Evolutionary conservation across 2,797 vertebrate species (phyloP), one percentile per base, ranked within the genome.

Genomic region (Urosaurus nigricauda): DNA sequence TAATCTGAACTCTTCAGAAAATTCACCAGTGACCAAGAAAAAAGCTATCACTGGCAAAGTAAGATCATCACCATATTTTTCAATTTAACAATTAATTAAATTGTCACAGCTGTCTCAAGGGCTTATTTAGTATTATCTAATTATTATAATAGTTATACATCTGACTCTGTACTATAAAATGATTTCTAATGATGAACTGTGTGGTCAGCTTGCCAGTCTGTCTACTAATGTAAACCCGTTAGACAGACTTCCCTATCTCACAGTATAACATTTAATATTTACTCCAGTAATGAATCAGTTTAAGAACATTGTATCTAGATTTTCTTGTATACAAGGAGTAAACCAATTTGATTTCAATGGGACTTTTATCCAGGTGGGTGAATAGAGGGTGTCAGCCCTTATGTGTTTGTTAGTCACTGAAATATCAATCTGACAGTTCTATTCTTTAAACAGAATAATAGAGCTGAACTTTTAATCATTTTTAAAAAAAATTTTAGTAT

Each of bases 11-110:
- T 29, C 91, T 17, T 94, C 95, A 56, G 79, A 87, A 53, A 87
- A 91, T 70, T 90, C 78, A 0, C 95, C 85, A 82, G 58, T 58
- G 26, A 93, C 92, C 81, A 93, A 63, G 56, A 75, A 77, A 58
- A 92, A 90, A 13, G 91, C 84, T 84, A 95, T 92, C 0, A 53
- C 90, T 87, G 90, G 85, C 87, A 93, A 96, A 92, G 97, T 97
- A 95, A 95, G 95, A 93, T 86, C 83, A 68, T 0, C 43, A 68
- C 3, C 21, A 12, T 2, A 70, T 88, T 0, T 85, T 94, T 95
- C 85, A 51, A 12, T 75, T 68, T 40, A 89, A 12, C 79, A 32
- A 37, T 60, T 81, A 6, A 40, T 87, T 68, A 82, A 83, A 63
- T 40, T 73, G 9, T 71, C 32, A 51, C 32, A 26, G 51, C 29